These are phyloP conservation scores for Cryptoprocta ferox DNA, from an alignment of 2,797 vertebrate species.

Conservation along the genomic window DNA sequence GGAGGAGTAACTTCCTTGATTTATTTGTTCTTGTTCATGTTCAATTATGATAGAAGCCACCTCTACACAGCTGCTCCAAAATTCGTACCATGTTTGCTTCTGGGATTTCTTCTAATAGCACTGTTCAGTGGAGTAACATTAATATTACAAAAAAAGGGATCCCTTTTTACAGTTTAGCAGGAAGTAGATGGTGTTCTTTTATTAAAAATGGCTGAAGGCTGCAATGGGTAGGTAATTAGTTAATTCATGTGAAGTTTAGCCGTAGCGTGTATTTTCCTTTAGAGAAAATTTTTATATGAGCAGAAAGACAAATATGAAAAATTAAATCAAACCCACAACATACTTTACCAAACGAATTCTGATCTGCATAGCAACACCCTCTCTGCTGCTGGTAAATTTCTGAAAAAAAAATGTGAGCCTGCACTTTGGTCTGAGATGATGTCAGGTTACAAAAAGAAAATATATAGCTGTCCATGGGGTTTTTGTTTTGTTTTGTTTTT, in stretches of 20 bases:
- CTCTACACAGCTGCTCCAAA: neutral
- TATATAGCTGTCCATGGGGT: neutral
- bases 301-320: constrained; percentile 33
- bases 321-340: constrained; percentile 18
- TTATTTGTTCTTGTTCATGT: neutral
- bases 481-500: neutral
- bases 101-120: constrained; percentile 54
- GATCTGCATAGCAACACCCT: neutral
- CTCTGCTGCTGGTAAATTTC: neutral
- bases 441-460: neutral
- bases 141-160: neutral
- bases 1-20: constrained; percentile 42
- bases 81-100: neutral
- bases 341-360: constrained; percentile 29
- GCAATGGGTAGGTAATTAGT: constrained; percentile 30
- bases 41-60: neutral
- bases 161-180: constrained; percentile 13
- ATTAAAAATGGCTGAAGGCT: constrained; percentile 62
- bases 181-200: constrained; percentile 54
- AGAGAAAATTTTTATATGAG: constrained; percentile 19
- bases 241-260: constrained; percentile 32
- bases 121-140: constrained; percentile 34
- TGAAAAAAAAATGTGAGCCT: neutral
- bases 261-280: neutral
- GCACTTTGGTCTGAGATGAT: neutral